Conservation (phyloP, 2,113 vertebrate genomes). For the Raphicerus campestris region DNA sequence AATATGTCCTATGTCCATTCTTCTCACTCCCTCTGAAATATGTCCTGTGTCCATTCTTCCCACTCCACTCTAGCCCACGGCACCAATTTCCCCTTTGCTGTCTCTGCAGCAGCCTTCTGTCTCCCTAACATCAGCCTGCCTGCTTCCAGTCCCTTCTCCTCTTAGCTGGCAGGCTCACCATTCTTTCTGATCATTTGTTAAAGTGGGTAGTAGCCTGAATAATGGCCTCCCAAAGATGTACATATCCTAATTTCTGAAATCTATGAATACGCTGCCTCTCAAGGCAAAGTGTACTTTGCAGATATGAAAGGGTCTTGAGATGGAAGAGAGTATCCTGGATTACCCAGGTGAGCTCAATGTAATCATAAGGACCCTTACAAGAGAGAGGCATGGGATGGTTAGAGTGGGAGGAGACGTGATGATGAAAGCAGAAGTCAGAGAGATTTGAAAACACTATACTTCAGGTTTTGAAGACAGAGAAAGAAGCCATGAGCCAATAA, state of each 20-base stretch:
- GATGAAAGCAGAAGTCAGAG: neutral
- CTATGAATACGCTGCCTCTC: neutral
- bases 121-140: neutral
- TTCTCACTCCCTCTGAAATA: neutral
- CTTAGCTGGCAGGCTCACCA: neutral
- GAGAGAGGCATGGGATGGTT: neutral
- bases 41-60: neutral
- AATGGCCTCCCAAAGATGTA: neutral
- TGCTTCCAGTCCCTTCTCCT: neutral
- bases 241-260: neutral
- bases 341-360: neutral
- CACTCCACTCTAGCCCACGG: neutral
- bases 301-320: neutral
- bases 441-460: neutral
- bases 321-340: neutral
- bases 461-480: neutral
- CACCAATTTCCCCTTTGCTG: neutral
- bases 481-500: neutral
- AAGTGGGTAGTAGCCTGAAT: neutral
- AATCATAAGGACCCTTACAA: neutral
- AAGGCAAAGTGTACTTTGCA: neutral
- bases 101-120: neutral
- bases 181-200: slow-evolving; percentile 27
- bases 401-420: neutral
- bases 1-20: neutral